A percentile compares a stretch with the other conserved stretches of the same genome.
These are phyloP conservation scores for Lacanobia oleracea DNA, from an alignment of 2,888 invertebrate genomes.

Conservation along the genomic window DNA sequence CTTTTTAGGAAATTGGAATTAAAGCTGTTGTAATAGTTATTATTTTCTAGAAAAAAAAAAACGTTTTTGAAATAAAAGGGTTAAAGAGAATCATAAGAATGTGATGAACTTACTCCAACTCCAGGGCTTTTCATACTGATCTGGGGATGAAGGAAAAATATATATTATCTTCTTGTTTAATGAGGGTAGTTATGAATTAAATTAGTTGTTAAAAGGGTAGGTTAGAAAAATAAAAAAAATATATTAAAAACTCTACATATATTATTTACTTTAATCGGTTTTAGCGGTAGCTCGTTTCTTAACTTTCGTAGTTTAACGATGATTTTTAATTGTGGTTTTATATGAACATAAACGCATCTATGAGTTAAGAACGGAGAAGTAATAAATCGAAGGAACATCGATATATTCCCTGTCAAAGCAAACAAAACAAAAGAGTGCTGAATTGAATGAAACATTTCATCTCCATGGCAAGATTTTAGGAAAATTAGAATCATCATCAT, in stretches of 20 bases:
- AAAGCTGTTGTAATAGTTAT: not conserved
- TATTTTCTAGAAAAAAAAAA: not conserved
- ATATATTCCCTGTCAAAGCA: not conserved
- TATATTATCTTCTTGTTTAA: constrained; percentile 61
- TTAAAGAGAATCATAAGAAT: constrained; percentile 52
- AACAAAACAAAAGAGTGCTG: not conserved
- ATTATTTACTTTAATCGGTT: not conserved
- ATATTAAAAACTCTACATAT: not conserved
- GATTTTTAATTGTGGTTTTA: not conserved
- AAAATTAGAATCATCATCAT: not conserved
- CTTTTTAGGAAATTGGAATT: too few relatives aligned
- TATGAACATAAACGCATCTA: not conserved
- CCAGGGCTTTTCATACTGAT: constrained; percentile 67
- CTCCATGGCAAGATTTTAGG: not conserved
- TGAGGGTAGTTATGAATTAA: constrained; percentile 33
- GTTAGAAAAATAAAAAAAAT: not conserved
- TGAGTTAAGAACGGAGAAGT: not conserved
- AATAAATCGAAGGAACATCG: not conserved
- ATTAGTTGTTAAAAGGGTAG: constrained; percentile 11
- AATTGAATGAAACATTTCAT: not conserved
- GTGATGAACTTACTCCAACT: constrained; percentile 65
- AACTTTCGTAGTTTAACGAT: not conserved
- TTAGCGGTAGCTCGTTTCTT: not conserved
- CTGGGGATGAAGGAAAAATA: constrained; percentile 68
- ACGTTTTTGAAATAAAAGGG: not conserved